Base-by-base conservation (phyloP, 2,113 vertebrate species). In the Scopus umbretta region DNA sequence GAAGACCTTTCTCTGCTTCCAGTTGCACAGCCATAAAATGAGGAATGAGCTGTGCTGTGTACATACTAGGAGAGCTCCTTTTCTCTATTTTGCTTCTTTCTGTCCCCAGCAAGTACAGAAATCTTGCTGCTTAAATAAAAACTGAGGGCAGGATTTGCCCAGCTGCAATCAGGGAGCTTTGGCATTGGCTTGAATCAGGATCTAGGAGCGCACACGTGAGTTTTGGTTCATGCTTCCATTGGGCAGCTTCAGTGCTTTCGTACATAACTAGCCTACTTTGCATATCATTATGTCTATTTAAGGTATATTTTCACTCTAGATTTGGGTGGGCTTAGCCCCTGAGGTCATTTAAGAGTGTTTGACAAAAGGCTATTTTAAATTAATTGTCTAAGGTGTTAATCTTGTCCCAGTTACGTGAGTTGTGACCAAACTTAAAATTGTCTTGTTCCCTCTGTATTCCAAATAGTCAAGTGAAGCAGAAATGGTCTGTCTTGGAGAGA, bases 151-250 rank as follows among this genome's bases (percentile, higher is more conserved):
- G 30, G 34, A 62, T 72, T 84, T 5, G 2, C 18, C 10, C 36
- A 61, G 29, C 17, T 68, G 70, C 75, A 75, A 23, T 65, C 25
- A 56, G 11, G 61, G 55, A 66, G 40, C 66, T 86, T 81, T 90
- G 50, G 5, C 21, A 5, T 36, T 65, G 52, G 13, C 43, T 72
- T 71, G 27, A 47, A 2, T 62, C 0, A 0, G 55, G 34, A 23
- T 50, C 11, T 30, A 61, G 40, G 22, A 79, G 42, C 15, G 2
- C 34, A 36, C 30, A 22, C 0, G 0, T 42, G 49, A n/a, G 12
- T 30, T 94, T 76, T 61, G 30, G 25, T 80, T 95, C 42, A 20
- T 80, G 47, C 32, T 71, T 85, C 34, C 16, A 63, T 2, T 50
- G 66, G 27, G 8, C 36, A 73, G 13, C n/a, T 80, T 55, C 7